These are phyloP conservation scores for Perccottus glenii DNA, from an alignment of 2,113 vertebrate species.

Conservation along the genomic window DNA sequence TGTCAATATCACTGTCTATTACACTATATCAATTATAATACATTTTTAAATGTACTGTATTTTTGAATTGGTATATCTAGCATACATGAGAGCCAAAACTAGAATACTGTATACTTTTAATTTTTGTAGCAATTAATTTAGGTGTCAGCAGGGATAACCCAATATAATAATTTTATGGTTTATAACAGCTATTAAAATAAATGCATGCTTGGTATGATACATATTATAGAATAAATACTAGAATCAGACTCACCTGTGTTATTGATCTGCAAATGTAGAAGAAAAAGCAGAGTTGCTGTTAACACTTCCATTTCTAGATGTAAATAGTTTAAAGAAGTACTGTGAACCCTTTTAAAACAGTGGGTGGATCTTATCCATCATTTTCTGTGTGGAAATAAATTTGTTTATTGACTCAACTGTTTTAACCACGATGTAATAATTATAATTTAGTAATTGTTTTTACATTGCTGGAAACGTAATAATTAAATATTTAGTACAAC, in stretches of 20 bases:
- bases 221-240: not conserved
- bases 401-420: not conserved
- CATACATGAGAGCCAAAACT: too few relatives aligned
- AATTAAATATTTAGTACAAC: not conserved
- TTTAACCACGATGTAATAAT: too few relatives aligned
- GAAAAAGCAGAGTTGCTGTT: not conserved
- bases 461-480: not conserved
- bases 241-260: not conserved
- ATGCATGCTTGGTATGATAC: too few relatives aligned
- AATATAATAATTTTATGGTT: too few relatives aligned
- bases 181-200: too few relatives aligned
- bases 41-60: too few relatives aligned
- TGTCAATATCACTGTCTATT: too few relatives aligned
- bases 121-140: too few relatives aligned
- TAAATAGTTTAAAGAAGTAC: not conserved
- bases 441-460: not conserved
- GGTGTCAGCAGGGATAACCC: too few relatives aligned
- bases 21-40: too few relatives aligned
- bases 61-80: too few relatives aligned
- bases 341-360: not conserved
- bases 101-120: too few relatives aligned
- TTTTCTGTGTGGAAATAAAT: not conserved
- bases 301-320: not conserved
- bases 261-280: not conserved
- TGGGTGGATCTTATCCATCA: not conserved